Conservation (phyloP, 2,888 invertebrate genomes). For the Steinernema scapterisci region DNA sequence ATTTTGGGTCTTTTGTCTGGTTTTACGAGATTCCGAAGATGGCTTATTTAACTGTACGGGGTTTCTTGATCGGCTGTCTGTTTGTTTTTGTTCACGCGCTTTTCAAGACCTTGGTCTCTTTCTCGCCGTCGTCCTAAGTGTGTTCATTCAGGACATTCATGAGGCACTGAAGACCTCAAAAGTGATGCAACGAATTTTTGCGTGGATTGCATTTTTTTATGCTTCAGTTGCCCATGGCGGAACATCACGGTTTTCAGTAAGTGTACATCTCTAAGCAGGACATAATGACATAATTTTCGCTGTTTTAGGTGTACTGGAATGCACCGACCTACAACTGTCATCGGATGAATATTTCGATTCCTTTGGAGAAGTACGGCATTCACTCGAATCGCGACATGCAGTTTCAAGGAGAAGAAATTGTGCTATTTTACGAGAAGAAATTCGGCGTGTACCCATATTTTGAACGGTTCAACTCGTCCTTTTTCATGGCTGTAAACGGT, state of each 20-base stretch:
- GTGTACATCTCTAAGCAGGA: background rate
- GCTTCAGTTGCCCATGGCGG: background rate
- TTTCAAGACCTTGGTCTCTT: too few species aligned
- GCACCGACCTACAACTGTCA: conserved; percentile 41
- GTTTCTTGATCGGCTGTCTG: too few species aligned
- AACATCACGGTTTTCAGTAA: conserved; percentile 9
- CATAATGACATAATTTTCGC: background rate
- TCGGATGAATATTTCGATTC: conserved; percentile 33
- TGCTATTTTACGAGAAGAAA: conserved; percentile 45
- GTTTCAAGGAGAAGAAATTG: conserved; percentile 45
- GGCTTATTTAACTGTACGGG: too few species aligned
- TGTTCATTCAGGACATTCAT: conserved; percentile 7
- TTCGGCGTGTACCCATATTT: conserved; percentile 44
- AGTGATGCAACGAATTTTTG: background rate
- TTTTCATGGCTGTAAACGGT: conserved; percentile 33
- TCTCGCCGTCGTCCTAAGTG: too few species aligned
- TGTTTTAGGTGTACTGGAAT: conserved; percentile 47
- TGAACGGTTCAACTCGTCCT: background rate
- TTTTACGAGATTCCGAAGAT: too few species aligned
- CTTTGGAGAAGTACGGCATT: conserved; percentile 43
- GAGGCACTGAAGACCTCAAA: background rate
- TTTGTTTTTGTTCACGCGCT: too few species aligned
- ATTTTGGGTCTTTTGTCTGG: too few species aligned
- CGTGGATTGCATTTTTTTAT: background rate
- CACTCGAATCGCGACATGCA: conserved; percentile 40